Evolutionary conservation across 2,113 vertebrate genomes (phyloP).

Genomic region (Sorex araneus): DNA sequence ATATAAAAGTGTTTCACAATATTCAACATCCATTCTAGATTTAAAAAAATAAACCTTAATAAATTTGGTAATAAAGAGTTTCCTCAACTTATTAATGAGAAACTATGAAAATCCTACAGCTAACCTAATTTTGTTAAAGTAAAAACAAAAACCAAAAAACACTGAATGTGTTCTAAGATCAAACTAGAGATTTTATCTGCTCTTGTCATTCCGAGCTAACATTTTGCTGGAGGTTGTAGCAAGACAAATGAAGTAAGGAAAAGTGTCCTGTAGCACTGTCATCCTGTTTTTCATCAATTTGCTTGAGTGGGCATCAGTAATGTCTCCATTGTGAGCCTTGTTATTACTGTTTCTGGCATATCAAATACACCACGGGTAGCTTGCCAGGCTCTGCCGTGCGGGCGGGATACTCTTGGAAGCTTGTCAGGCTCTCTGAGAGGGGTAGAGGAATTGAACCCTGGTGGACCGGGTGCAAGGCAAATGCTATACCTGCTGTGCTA

Average conservation of each 20-base stretch:
- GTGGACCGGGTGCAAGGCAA: too few species aligned
- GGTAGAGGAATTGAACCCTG: too few species aligned
- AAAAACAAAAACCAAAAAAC: not conserved
- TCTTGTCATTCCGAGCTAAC: not conserved
- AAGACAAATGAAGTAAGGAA: not conserved
- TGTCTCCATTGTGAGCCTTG: too few species aligned
- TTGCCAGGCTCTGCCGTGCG: too few species aligned
- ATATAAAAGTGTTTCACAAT: slow-evolving; percentile 1
- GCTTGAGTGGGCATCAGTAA: too few species aligned
- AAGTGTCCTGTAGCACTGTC: too few species aligned
- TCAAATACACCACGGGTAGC: too few species aligned
- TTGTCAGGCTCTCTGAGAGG: too few species aligned
- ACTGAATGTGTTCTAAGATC: not conserved
- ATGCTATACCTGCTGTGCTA: too few species aligned
- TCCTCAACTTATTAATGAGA: slow-evolving; percentile 6
- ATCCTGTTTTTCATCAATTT: too few species aligned
- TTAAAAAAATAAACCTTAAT: not conserved
- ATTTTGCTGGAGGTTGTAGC: not conserved
- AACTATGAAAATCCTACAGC: slow-evolving; percentile 13
- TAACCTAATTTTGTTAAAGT: slow-evolving; percentile 12
- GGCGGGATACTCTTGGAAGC: too few species aligned
- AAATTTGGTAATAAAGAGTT: not conserved
- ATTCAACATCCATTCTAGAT: not conserved
- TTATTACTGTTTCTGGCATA: too few species aligned
- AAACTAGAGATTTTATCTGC: not conserved